These are phyloP conservation scores for Sylvilagus floridanus DNA, from an alignment of 2,797 vertebrate species.

Conservation along the genomic window DNA sequence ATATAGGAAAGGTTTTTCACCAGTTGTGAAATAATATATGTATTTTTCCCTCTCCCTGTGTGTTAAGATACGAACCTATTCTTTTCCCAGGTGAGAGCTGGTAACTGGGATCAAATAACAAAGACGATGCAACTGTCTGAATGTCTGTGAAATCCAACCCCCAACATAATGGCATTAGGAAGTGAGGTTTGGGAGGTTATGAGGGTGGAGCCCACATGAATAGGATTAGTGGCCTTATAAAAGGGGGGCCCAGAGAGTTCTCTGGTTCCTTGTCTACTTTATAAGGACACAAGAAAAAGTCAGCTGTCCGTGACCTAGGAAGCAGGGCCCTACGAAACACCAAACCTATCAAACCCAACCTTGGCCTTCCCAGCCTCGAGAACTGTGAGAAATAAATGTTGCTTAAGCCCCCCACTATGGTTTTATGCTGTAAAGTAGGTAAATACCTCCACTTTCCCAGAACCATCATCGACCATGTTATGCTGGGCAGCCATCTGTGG, in stretches of 20 bases:
- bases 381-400: neutral
- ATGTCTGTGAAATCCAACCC: neutral
- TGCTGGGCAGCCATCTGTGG: constrained; percentile 95
- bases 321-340: neutral
- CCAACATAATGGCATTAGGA: neutral
- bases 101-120: neutral
- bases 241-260: neutral
- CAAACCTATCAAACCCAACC: neutral
- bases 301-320: neutral
- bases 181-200: neutral
- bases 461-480: constrained; percentile 95
- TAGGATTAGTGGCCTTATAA: neutral
- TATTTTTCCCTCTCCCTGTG: neutral
- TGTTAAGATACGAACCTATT: neutral
- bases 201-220: neutral
- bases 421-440: neutral
- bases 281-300: neutral
- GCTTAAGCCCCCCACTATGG: neutral
- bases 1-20: neutral
- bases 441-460: constrained; percentile 92
- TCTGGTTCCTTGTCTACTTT: neutral
- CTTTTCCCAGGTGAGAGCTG: neutral
- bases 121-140: neutral
- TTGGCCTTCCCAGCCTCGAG: neutral
- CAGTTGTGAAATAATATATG: neutral